Evolutionary conservation across 2,888 invertebrate genomes (phyloP), one percentile per base, ranked within the genome.

Genomic region (Melieria crassipennis): DNA sequence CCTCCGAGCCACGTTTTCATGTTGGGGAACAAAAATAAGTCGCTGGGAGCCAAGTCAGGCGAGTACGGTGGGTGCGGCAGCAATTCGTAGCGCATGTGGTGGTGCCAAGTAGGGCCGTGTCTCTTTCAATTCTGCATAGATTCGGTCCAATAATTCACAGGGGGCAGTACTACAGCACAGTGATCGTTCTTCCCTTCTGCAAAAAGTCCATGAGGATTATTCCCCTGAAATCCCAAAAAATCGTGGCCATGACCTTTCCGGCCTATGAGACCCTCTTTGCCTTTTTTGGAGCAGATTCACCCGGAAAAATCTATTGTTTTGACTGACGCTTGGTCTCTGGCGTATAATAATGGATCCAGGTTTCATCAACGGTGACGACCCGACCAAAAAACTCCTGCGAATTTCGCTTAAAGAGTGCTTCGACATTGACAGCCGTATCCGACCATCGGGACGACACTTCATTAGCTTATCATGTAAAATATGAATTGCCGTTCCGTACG

Each of bases 1-100:
- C 47, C 64, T 4, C 13, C 64, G 50, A 64, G 64, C 64, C 48
- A 64, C 47, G n/a, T 64, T 48, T 64, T 64, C 64, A 64, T 64
- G 11, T 64, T 47, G 9, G 46, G 4, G 3, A 64, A 47, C 7
- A 47, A 16, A 48, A 13, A 47, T 1, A 64, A 64, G 16, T 52
- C 64, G 16, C 64, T 47, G 50, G 64, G 48, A 47, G 64, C 47
- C 48, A 64, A 47, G 13, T 16, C 48, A n/a, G 16, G 16, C 16
- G 1, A 16, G 16, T 0, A 16, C 16, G 64, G 48, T 46, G 64
- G 48, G 50, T 64, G 48, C n/a, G 48, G 64, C 46, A 64, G 46
- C 16, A 64, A 64, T 64, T 47, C 50, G 42, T 64, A 64, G 45
- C n/a, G n/a, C n/a, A n/a, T n/a, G n/a, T n/a, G n/a, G n/a, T n/a